These are phyloP conservation scores for Menidia beryllina DNA, from an alignment of 2,113 vertebrate genomes.

Conservation along the genomic window DNA sequence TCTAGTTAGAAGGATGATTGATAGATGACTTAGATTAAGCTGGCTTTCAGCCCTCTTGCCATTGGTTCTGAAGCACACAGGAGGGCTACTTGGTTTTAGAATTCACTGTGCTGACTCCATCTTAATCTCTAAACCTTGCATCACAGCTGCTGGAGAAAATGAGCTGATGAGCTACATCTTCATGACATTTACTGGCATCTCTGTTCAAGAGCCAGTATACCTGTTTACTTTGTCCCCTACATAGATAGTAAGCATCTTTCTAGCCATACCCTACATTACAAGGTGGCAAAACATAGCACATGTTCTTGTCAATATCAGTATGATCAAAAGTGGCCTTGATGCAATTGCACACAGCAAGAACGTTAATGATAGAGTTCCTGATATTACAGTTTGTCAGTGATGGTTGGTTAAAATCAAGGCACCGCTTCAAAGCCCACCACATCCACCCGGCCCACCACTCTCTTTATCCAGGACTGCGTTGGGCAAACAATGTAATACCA, in stretches of 20 bases:
- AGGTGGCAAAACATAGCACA: conserved; percentile 13
- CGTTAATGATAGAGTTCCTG: conserved; percentile 17
- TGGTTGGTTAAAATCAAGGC: conserved; percentile 11
- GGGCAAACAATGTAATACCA: conserved; percentile 52
- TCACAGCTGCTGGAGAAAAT: not conserved
- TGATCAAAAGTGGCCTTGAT: not conserved
- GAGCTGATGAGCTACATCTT: not conserved
- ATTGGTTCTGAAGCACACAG: not conserved
- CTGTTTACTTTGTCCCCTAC: not conserved
- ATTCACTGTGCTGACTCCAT: not conserved
- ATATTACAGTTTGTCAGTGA: not conserved
- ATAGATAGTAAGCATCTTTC: not conserved
- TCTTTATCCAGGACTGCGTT: conserved; percentile 35
- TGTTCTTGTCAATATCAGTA: not conserved
- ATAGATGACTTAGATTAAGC: not conserved
- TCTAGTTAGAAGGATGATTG: not conserved
- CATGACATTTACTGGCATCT: not conserved
- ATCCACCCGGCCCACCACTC: not conserved
- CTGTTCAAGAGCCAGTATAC: not conserved
- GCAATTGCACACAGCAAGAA: not conserved
- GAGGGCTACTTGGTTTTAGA: not conserved
- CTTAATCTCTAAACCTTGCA: not conserved
- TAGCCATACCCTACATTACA: not conserved
- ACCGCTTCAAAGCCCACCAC: not conserved
- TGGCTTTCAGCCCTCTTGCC: not conserved